A percentile compares a stretch with the other conserved stretches of the same genome.
phyloP scores from a whole-genome alignment of 92 coral and sea anemone species.

The Desmophyllum pertusum region DNA sequence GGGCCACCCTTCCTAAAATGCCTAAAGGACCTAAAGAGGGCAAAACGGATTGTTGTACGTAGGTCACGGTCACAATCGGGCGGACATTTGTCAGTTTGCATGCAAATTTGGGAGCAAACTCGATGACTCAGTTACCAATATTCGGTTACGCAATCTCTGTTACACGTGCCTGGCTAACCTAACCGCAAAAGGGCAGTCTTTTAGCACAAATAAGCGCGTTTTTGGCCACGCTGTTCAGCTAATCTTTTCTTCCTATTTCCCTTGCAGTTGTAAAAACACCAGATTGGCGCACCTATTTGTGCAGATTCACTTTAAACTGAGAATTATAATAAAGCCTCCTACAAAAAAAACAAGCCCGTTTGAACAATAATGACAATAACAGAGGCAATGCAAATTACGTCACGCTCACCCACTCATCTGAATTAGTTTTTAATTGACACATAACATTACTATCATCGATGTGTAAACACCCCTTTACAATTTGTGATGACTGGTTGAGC shows the following conservation, averaged over 20 bases:
- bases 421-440: too few species aligned
- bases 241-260: not conserved
- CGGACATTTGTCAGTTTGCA: too few species aligned
- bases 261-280: not conserved
- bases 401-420: not conserved
- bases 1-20: not conserved
- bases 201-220: slow-evolving; percentile 15
- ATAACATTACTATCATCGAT: too few species aligned
- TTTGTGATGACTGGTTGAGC: not conserved
- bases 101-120: too few species aligned
- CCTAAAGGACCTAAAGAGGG: slow-evolving; percentile 8
- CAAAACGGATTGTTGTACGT: not conserved
- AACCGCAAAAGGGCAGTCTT: slow-evolving; percentile 1
- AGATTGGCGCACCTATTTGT: not conserved
- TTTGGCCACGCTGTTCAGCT: not conserved
- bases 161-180: not conserved
- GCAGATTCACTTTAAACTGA: not conserved
- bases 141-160: not conserved
- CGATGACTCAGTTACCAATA: not conserved
- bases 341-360: not conserved
- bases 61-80: too few species aligned
- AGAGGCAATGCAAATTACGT: not conserved
- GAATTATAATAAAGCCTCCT: not conserved
- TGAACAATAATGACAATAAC: not conserved
- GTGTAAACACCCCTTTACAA: not conserved